phyloP scores from a whole-genome alignment of 2,888 invertebrate species.

The Sisyra nigra region DNA sequence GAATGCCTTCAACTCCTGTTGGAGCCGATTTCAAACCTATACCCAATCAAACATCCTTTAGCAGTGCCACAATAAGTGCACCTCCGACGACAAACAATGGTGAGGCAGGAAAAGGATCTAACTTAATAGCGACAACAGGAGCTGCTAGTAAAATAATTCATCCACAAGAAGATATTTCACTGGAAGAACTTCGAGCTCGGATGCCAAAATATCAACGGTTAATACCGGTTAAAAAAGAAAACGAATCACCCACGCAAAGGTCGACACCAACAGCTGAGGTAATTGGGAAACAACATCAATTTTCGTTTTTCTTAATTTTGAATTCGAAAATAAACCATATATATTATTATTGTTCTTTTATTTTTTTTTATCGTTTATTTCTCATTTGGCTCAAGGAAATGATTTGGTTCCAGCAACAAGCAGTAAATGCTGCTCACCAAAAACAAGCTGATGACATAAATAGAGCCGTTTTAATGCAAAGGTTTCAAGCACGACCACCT shows the following conservation, averaged over 20 bases:
- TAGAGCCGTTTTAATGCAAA: slow-evolving; percentile 27
- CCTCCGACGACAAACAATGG: slow-evolving; percentile 40
- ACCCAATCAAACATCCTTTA: slow-evolving; percentile 29
- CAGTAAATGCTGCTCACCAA: slow-evolving; percentile 26
- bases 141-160: slow-evolving; percentile 83
- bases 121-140: slow-evolving; percentile 59
- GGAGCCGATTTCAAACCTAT: slow-evolving; percentile 44
- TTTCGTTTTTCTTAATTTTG: not conserved
- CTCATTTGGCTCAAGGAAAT: slow-evolving; percentile 13
- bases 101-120: slow-evolving; percentile 23
- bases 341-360: too few species aligned
- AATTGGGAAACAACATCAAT: slow-evolving; percentile 4
- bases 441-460: slow-evolving; percentile 25
- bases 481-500: slow-evolving; percentile 30
- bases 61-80: slow-evolving; percentile 61
- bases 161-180: slow-evolving; percentile 82
- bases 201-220: slow-evolving; percentile 46
- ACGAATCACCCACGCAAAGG: slow-evolving; percentile 19
- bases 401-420: slow-evolving; percentile 21
- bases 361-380: slow-evolving; percentile 11
- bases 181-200: slow-evolving; percentile 68
- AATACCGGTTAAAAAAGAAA: slow-evolving; percentile 21
- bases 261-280: slow-evolving; percentile 14
- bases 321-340: not conserved
- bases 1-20: slow-evolving; percentile 32